These are phyloP conservation scores for Acinonyx jubatus DNA, from an alignment of 2,113 vertebrate genomes.

Conservation along the genomic window DNA sequence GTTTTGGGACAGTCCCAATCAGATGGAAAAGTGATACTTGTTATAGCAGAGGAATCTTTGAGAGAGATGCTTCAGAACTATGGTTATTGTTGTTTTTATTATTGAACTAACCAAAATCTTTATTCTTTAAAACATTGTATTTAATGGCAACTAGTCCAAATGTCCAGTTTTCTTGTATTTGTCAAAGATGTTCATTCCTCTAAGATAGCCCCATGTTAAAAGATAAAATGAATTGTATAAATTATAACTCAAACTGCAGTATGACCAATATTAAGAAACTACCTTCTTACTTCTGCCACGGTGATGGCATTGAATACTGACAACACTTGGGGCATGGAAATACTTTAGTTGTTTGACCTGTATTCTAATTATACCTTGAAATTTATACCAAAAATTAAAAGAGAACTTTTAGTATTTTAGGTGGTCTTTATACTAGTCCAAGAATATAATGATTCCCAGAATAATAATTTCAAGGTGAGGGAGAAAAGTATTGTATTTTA, in stretches of 20 bases:
- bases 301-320: not conserved
- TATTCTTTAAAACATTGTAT: not conserved
- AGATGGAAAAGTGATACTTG: not conserved
- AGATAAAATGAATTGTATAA: not conserved
- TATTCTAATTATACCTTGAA: conserved; percentile 8
- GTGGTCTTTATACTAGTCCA: conserved; percentile 8
- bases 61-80: conserved; percentile 16
- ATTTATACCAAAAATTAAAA: not conserved
- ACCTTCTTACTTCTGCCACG: conserved; percentile 7
- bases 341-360: conserved; percentile 22
- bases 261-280: conserved; percentile 12
- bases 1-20: not conserved
- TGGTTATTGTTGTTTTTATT: conserved; percentile 44
- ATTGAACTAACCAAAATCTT: conserved; percentile 36
- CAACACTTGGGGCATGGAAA: not conserved
- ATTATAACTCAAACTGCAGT: conserved; percentile 10
- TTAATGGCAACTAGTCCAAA: not conserved
- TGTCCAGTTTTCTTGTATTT: not conserved
- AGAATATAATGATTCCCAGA: conserved; percentile 10
- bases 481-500: not conserved
- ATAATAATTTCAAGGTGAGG: conserved; percentile 7
- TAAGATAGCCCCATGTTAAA: not conserved
- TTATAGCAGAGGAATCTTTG: not conserved
- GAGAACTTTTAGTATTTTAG: conserved; percentile 27
- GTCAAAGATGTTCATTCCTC: conserved; percentile 14